Percentiles rank a stretch among this genome's conserved stretches.
Conservation (phyloP, 1,140 invertebrate species). For the Heliconius himera region DNA sequence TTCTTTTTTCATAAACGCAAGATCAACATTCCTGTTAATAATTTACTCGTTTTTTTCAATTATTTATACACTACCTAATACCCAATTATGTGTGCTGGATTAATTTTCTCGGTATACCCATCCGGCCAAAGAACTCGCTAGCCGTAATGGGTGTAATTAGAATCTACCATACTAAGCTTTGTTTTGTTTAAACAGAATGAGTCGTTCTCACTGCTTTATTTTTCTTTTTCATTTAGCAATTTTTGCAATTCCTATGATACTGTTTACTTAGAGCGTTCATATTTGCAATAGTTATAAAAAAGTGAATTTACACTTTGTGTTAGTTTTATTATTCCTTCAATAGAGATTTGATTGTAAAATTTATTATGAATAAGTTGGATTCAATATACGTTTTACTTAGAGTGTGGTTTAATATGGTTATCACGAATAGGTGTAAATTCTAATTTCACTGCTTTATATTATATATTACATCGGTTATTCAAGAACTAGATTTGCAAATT, state of each 20-base stretch:
- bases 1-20: neutral
- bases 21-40: neutral
- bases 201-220: slow-evolving; percentile 44
- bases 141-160: slow-evolving; percentile 58
- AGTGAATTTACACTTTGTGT: neutral
- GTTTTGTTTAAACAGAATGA: slow-evolving; percentile 48
- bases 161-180: slow-evolving; percentile 50
- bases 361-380: slow-evolving; percentile 9
- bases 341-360: neutral
- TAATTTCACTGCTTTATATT: neutral
- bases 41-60: neutral
- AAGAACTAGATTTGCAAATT: slow-evolving; percentile 24
- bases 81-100: neutral
- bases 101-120: neutral
- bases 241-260: slow-evolving; percentile 37
- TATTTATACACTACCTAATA: slow-evolving; percentile 9
- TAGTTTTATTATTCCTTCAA: neutral
- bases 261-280: slow-evolving; percentile 27
- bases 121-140: slow-evolving; percentile 17
- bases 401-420: slow-evolving; percentile 22
- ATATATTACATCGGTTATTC: neutral
- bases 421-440: slow-evolving; percentile 13
- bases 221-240: slow-evolving; percentile 51
- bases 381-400: slow-evolving; percentile 17
- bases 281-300: neutral